phyloP scores from a whole-genome alignment of 2,113 vertebrate genomes.

The Passer domesticus region DNA sequence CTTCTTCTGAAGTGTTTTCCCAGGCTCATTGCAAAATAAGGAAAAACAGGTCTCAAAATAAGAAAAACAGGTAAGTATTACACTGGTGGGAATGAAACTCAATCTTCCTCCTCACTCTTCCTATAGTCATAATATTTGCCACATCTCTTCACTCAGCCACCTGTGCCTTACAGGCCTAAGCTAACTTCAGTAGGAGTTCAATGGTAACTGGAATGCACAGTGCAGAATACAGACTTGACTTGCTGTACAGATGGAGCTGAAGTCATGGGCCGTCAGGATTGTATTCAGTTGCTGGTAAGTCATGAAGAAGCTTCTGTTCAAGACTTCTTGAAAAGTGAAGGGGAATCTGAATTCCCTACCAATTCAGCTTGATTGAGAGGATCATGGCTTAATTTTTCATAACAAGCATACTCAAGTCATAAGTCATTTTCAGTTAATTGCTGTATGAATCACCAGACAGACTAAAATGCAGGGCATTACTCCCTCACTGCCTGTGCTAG shows the following conservation, averaged over 20 bases:
- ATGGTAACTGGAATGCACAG: background rate
- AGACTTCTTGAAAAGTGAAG: background rate
- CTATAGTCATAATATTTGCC: background rate
- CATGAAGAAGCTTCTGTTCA: background rate
- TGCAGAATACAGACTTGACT: background rate
- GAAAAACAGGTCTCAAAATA: constrained; percentile 9
- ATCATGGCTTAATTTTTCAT: background rate
- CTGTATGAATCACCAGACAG: background rate
- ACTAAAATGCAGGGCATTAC: background rate
- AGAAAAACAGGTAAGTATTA: background rate
- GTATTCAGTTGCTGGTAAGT: background rate
- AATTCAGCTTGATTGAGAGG: background rate
- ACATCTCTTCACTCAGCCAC: background rate
- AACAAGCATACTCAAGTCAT: background rate
- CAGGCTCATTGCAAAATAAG: background rate
- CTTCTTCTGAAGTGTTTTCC: background rate
- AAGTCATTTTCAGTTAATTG: background rate
- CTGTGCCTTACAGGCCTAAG: background rate
- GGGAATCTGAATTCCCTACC: background rate
- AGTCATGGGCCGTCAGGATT: background rate
- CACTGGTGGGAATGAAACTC: background rate
- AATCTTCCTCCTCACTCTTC: background rate
- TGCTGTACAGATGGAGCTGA: background rate
- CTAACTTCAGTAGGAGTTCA: background rate
- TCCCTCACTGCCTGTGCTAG: background rate